These are phyloP conservation scores for Littorina saxatilis DNA, from an alignment of 1,140 invertebrate genomes.

Conservation along the genomic window DNA sequence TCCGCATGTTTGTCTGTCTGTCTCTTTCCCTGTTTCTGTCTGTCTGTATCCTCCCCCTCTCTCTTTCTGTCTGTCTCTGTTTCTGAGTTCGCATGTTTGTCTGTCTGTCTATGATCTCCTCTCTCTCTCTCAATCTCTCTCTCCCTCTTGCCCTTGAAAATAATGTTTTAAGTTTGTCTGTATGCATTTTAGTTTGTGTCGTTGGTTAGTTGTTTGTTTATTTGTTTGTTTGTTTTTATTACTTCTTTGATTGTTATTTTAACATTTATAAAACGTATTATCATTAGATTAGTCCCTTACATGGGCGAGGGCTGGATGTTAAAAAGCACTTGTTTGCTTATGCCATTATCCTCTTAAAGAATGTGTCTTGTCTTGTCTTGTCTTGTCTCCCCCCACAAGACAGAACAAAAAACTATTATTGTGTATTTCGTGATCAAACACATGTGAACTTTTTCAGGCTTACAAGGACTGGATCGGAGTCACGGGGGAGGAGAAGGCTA, in stretches of 20 bases:
- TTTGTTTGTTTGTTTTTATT: too few relatives aligned
- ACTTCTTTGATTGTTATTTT: too few relatives aligned
- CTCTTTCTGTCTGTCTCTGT: neutral
- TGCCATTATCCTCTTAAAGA: too few relatives aligned
- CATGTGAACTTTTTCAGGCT: slow-evolving; percentile 79
- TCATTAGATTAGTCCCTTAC: too few relatives aligned
- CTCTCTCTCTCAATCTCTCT: neutral
- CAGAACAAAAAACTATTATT: too few relatives aligned
- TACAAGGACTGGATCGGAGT: slow-evolving; percentile 80
- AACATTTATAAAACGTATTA: too few relatives aligned
- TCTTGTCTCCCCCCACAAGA: too few relatives aligned
- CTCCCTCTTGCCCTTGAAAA: neutral
- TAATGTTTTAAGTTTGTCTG: neutral
- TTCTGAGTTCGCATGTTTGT: neutral
- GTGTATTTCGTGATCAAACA: too few relatives aligned
- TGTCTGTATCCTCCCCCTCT: neutral
- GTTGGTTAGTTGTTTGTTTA: too few relatives aligned
- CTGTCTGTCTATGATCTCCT: neutral
- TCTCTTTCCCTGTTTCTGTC: neutral
- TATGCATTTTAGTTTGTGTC: neutral
- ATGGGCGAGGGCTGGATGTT: too few relatives aligned
- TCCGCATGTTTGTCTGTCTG: neutral
- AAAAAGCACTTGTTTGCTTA: too few relatives aligned
- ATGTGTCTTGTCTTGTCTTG: too few relatives aligned
- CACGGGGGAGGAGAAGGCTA: slow-evolving; percentile 76